phyloP scores from a whole-genome alignment of 2,113 vertebrate species.

The Centropus unirufus region DNA sequence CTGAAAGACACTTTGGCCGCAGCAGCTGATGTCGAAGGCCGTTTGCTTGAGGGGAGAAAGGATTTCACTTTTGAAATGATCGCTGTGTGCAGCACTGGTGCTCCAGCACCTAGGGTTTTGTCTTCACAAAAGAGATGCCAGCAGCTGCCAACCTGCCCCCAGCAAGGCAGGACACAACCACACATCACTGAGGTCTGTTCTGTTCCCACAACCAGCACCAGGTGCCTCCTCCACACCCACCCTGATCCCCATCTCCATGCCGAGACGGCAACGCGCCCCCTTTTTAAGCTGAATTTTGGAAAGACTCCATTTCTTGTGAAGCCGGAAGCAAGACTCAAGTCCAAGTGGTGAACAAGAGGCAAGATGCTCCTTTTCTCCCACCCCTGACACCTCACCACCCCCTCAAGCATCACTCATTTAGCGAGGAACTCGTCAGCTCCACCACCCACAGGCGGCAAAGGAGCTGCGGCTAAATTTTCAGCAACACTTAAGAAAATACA shows the following conservation, averaged over 20 bases:
- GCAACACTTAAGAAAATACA: not conserved
- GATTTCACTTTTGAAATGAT: not conserved
- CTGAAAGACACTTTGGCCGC: not conserved
- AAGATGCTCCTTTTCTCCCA: not conserved
- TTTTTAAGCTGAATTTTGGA: not conserved
- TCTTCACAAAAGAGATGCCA: not conserved
- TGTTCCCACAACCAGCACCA: not conserved
- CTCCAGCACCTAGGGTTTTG: fast-evolving
- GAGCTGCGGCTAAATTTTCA: not conserved
- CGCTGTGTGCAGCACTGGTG: fast-evolving
- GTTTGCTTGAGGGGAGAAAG: not conserved
- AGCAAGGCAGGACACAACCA: fast-evolving
- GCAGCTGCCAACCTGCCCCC: not conserved
- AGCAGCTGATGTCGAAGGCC: not conserved
- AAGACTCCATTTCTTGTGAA: not conserved
- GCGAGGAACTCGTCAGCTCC: not conserved
- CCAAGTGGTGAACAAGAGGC: not conserved
- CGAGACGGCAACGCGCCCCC: not conserved
- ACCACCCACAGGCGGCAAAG: not conserved
- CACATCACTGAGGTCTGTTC: not conserved
- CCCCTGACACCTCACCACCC: not conserved
- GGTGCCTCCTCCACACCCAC: not conserved
- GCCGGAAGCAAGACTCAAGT: not conserved
- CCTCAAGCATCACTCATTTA: not conserved
- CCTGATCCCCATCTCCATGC: not conserved